A percentile compares a stretch with the other conserved stretches of the same genome.
These are phyloP conservation scores for Arremon brunneinucha DNA, from an alignment of 2,797 vertebrate species.

Conservation along the genomic window DNA sequence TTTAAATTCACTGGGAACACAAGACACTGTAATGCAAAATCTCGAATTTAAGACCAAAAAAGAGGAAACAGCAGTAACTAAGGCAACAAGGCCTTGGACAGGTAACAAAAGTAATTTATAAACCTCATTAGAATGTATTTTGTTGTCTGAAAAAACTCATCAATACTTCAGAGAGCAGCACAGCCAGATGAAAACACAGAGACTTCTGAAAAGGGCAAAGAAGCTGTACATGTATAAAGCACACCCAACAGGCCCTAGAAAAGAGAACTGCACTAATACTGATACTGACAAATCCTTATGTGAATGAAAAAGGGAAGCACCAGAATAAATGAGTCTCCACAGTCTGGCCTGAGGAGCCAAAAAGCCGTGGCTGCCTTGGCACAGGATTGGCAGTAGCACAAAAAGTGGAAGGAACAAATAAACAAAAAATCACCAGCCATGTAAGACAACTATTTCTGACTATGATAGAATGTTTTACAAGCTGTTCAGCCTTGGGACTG, in stretches of 20 bases:
- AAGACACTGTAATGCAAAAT: neutral
- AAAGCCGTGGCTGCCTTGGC: neutral
- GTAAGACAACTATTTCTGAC: neutral
- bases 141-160: neutral
- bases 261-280: neutral
- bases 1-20: neutral
- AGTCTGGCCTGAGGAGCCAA: neutral
- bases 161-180: neutral
- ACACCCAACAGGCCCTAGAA: neutral
- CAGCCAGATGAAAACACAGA: neutral
- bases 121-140: neutral
- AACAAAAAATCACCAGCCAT: neutral
- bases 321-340: neutral
- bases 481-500: neutral
- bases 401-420: neutral
- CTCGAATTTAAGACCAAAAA: neutral
- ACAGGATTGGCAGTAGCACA: neutral
- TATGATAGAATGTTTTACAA: neutral
- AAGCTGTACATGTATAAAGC: neutral
- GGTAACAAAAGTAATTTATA: neutral
- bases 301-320: constrained; percentile 26
- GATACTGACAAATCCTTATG: neutral
- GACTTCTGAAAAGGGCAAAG: neutral
- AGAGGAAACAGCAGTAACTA: neutral
- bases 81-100: neutral